Base-by-base conservation (phyloP, 2,888 invertebrate species). In the Galeopsomyia nigrocyanea region DNA sequence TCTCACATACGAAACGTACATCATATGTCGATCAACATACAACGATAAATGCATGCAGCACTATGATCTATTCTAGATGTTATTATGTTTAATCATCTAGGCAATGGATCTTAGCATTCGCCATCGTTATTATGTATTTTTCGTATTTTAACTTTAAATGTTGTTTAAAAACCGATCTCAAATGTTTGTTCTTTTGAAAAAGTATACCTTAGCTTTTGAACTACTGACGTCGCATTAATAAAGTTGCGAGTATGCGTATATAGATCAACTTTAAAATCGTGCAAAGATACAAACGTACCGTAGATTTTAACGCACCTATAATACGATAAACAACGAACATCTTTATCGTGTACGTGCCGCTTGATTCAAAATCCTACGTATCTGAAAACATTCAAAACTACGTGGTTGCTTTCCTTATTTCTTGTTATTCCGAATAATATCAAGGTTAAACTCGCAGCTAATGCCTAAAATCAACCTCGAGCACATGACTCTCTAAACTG, bases 31-130 rank as follows among this genome's bases (percentile, higher is more conserved):
- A 71, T 69, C 72, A 65, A 61, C 65, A 70, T 72, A 65, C 58
- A 74, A 68, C 67, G 69, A 70, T 82, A 79, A 82, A 81, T 82
- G 81, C 81, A 82, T 81, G 79, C 82, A 82, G 79, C 79, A 77
- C 81, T 82, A 82, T 75, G 77, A 75, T 77, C 78, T 82, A 79
- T 76, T 76, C 80, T 79, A 81, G 78, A 76, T 77, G 76, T 77
- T 78, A 69, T 39, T 21, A 64, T 71, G 67, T 61, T 53, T 56
- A 57, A 64, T 73, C 19, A 65, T 71, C 31, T 53, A 68, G 64
- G 71, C 65, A 63, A 71, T 39, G 55, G 49, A 56, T 71, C 21
- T 58, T 57, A 22, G 17, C 56, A n/a, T 53, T 50, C 57, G 71
- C 71, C 68, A 49, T 65, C 19, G 47, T 51, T 64, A 60, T 57